A percentile compares a stretch with the other conserved stretches of the same genome.
phyloP scores from a whole-genome alignment of 53 echinoderm and acorn worm genomes.

The Paelopatides confundens region DNA sequence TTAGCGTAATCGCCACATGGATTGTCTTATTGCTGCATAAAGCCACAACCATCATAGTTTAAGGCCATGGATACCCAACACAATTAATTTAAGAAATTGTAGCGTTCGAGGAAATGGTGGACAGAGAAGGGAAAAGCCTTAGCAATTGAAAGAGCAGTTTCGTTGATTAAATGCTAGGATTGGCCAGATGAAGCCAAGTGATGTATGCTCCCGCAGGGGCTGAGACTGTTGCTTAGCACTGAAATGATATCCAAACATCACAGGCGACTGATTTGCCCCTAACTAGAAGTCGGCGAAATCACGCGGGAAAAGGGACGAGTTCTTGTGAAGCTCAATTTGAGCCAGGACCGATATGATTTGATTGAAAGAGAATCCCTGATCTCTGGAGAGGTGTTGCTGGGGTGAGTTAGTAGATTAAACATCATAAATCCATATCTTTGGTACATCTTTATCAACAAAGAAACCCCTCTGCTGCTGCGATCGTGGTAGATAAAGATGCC shows the following conservation, averaged over 20 bases:
- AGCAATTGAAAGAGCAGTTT: slow-evolving; percentile 27
- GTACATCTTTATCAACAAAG: slow-evolving; percentile 7
- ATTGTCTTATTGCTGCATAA: slow-evolving; percentile 43
- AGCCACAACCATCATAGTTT: slow-evolving; percentile 41
- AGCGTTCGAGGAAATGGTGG: slow-evolving; percentile 32
- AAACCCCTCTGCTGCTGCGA: not conserved
- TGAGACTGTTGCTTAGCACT: slow-evolving; percentile 31
- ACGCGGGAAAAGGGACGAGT: slow-evolving; percentile 40
- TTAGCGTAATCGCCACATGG: slow-evolving; percentile 32
- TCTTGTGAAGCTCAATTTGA: slow-evolving; percentile 30
- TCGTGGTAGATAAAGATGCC: not conserved
- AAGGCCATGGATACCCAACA: slow-evolving; percentile 47
- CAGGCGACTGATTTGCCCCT: slow-evolving; percentile 40
- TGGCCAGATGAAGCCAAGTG: slow-evolving; percentile 35
- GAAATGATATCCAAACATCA: slow-evolving; percentile 43
- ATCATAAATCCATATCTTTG: slow-evolving; percentile 2
- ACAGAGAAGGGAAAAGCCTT: slow-evolving; percentile 1
- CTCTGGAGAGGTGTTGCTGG: slow-evolving; percentile 37
- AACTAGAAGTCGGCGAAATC: slow-evolving; percentile 30
- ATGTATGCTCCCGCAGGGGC: slow-evolving; percentile 38
- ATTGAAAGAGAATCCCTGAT: slow-evolving; percentile 29
- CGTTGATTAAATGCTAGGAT: slow-evolving; percentile 41
- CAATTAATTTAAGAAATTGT: slow-evolving; percentile 47
- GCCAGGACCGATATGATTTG: slow-evolving; percentile 11
- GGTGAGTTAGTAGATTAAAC: slow-evolving; percentile 11